Base-by-base conservation (phyloP, 2,797 vertebrate species). In the Rhinichthys osculus region DNA sequence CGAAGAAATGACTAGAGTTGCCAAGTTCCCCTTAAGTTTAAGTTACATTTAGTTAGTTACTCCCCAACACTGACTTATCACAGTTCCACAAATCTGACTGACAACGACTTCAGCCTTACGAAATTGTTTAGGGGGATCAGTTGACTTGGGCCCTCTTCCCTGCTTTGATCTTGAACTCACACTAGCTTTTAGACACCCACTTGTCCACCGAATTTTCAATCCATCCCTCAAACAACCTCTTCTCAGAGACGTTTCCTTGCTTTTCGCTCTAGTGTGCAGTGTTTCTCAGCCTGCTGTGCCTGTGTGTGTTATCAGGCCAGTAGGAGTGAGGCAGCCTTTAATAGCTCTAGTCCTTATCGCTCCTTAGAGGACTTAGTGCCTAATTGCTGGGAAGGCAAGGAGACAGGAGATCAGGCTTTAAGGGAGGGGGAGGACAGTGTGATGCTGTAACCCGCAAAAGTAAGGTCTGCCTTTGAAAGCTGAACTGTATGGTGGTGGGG, bases 311-410 rank as follows among this genome's bases (percentile, higher is more conserved):
- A 96, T 96, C 94, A 93, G 92, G 90, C 90, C 91, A 92, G 88
- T 91, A 90, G 90, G 92, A 96, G 94, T 94, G 95, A 94, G 93
- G 89, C 93, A 93, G 93, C 90, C 93, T 94, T 95, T 96, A 96
- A 96, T 95, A 95, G 95, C 94, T 94, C 93, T 92, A 93, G 89
- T 83, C 91, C 93, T 96, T 96, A 96, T 96, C 95, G 91, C 94
- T 92, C 93, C 93, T 90, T 92, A 94, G 92, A 93, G 95, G 95
- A 95, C 95, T 95, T 95, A 94, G 92, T 87, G 88, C 93, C 95
- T 96, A 96, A 96, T 96, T 96, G 95, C 95, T 94, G 93, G 91
- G 93, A 95, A 95, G 94, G 95, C 93, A 33, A 87, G 47, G 66
- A 90, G 87, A 89, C 87, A 86, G 78, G 78, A 90, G 87, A 90